These are phyloP conservation scores for Cenopis cana DNA, from an alignment of 2,888 invertebrate genomes.

Conservation along the genomic window DNA sequence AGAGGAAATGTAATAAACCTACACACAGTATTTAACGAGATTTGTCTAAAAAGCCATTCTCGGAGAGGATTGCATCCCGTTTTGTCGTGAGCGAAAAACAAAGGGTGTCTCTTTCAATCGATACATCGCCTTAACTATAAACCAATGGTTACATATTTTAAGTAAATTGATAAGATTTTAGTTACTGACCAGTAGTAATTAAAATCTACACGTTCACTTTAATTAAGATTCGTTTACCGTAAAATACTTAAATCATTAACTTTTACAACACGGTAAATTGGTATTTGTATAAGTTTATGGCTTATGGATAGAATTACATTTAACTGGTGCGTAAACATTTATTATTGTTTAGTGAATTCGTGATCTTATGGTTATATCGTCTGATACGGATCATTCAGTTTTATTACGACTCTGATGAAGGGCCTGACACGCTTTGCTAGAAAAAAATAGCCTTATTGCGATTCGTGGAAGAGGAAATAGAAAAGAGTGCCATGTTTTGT, in stretches of 20 bases:
- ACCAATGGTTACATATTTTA: not conserved
- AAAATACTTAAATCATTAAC: conserved; percentile 32
- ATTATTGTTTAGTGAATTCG: conserved; percentile 1
- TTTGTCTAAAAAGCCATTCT: too few species aligned
- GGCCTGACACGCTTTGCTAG: too few species aligned
- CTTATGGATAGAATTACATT: not conserved
- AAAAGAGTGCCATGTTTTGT: too few species aligned
- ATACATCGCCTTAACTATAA: not conserved
- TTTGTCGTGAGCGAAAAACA: too few species aligned
- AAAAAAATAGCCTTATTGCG: too few species aligned
- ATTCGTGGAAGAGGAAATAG: too few species aligned
- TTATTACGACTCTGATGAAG: conserved; percentile 12
- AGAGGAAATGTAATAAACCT: too few species aligned
- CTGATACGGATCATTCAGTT: conserved; percentile 1
- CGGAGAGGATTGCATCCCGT: too few species aligned
- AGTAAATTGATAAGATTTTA: not conserved
- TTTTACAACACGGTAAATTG: conserved; percentile 27
- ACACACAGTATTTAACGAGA: too few species aligned
- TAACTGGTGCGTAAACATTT: conserved; percentile 6
- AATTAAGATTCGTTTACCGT: conserved; percentile 27
- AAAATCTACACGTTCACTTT: conserved; percentile 8
- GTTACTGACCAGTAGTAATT: conserved; percentile 6
- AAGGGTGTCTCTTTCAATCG: too few species aligned
- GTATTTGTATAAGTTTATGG: conserved; percentile 13
- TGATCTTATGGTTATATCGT: not conserved